These are phyloP conservation scores for Ellobius talpinus DNA, from an alignment of 2,113 vertebrate genomes.

Conservation along the genomic window DNA sequence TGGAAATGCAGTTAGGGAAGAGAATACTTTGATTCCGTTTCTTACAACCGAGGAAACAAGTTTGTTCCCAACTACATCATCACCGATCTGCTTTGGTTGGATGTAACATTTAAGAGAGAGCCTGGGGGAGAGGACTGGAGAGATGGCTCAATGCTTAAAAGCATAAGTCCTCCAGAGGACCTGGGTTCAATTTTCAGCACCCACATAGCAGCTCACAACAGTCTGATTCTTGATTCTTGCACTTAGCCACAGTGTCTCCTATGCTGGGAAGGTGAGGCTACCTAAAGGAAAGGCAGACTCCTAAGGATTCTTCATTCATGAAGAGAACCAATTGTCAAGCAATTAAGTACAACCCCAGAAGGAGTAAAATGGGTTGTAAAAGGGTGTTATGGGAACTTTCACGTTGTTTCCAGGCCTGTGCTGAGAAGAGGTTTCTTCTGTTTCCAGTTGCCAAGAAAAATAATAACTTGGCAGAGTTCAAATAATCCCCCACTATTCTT, in stretches of 20 bases:
- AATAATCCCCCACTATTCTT: background rate
- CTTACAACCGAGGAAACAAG: background rate
- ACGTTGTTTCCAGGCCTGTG: background rate
- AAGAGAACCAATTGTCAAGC: background rate
- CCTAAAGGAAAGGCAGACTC: slow-evolving; percentile 6
- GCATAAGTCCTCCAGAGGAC: background rate
- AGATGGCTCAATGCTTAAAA: background rate
- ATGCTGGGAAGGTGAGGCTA: background rate
- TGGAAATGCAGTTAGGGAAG: background rate
- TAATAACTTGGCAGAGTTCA: background rate
- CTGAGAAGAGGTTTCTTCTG: background rate
- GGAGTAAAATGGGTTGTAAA: background rate
- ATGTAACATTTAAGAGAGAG: background rate
- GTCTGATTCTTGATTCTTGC: background rate
- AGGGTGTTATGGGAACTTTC: background rate
- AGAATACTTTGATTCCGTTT: slow-evolving; percentile 13
- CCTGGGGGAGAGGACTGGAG: background rate
- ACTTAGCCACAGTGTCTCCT: background rate
- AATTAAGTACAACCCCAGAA: background rate
- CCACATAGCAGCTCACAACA: background rate
- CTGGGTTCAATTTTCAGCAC: background rate
- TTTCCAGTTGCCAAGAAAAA: slow-evolving; percentile 41
- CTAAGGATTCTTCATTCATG: slow-evolving; percentile 5
- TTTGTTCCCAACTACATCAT: background rate
- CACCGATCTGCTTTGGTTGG: background rate